Base-by-base conservation (phyloP, 2,888 invertebrate species). In the Plusia festucae region DNA sequence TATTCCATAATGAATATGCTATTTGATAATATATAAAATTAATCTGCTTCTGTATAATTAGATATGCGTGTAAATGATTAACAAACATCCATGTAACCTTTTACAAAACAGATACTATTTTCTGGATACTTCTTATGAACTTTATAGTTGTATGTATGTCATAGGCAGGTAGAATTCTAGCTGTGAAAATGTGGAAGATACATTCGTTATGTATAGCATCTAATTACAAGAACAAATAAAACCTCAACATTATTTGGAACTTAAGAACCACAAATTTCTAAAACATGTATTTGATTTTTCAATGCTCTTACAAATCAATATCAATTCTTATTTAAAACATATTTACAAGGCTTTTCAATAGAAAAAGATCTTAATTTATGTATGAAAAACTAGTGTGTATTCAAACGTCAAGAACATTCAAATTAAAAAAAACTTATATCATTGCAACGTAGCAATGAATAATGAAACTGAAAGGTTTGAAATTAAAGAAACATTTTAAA, bases 391-490 rank as follows among this genome's bases (percentile, higher is more conserved):
- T 22, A 0, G 13, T 18, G 22, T 49, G 59, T 56, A 53, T 15
- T 27, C 60, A 46, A 66, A 44, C 11, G 22, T 7, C 6, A 16
- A 57, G 20, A 3, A 27, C 16, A 55, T 13, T 49, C 11, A 53
- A 49, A 53, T 54, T 0, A 56, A 53, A 51, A 24, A 68, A 66
- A 51, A n/a, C 66, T 52, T 34, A 64, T 63, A 49, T 53, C 64
- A 49, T 40, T 57, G 62, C 53, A 18, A 51, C 62, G 32, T 27
- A 30, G 40, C 61, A 58, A 60, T 81, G 81, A 78, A 71, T 69
- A 70, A 80, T 65, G 44, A 64, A 60, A 30, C 64, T 81, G 63
- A 74, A 71, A 69, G 67, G 57, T 56, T 81, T 59, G 44, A 66
- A 72, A 78, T 72, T 59, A 78, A 60, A 69, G 58, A 49, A 52